Percentiles rank a stretch among this genome's conserved stretches.
Evolutionary conservation across 2,888 invertebrate genomes (phyloP).

Genomic region (Schizotus pectinicornis): DNA sequence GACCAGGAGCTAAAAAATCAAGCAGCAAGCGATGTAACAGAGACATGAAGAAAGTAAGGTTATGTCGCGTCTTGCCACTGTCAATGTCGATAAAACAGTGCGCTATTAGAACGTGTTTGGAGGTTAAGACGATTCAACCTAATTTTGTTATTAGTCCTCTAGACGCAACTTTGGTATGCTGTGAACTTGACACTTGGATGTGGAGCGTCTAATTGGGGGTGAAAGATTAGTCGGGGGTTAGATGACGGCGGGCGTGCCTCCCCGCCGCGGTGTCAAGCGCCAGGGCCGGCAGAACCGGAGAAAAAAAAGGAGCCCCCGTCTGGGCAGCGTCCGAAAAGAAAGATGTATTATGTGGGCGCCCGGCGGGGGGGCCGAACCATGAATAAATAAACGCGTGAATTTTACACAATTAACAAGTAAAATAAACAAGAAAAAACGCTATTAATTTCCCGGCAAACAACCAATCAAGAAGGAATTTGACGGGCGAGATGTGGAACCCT

Average conservation of each 20-base stretch:
- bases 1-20: no score
- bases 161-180: no score
- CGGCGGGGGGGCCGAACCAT: constrained; percentile 57
- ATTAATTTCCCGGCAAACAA: constrained; percentile 58
- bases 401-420: constrained; percentile 61
- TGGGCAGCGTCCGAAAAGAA: constrained; percentile 49
- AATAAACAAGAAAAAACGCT: constrained; percentile 58
- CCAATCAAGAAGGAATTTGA: constrained; percentile 58
- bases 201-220: background rate
- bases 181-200: no score
- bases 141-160: no score
- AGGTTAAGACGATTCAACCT: no score
- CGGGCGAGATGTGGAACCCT: constrained; percentile 39
- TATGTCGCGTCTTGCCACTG: no score
- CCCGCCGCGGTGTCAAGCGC: constrained; percentile 23
- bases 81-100: no score
- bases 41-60: no score
- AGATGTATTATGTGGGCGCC: constrained; percentile 56
- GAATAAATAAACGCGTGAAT: constrained; percentile 62
- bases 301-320: constrained; percentile 45
- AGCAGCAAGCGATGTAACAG: no score
- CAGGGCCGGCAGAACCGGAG: constrained; percentile 13
- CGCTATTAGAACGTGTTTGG: no score
- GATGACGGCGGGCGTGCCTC: no score
- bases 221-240: background rate